Conservation (phyloP, 2,888 invertebrate species). For the Dasypolia templi region DNA sequence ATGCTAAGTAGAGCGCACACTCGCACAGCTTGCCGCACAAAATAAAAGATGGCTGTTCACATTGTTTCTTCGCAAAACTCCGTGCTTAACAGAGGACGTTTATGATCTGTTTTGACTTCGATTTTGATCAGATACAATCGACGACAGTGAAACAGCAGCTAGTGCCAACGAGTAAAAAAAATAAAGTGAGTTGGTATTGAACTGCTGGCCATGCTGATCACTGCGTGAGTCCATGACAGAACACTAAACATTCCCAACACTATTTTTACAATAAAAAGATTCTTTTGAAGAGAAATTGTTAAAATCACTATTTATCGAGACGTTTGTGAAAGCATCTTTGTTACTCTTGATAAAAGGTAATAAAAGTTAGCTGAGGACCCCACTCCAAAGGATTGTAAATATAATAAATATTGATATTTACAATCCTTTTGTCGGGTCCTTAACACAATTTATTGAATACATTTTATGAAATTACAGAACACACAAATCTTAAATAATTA, state of each 20-base stretch:
- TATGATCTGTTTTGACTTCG: background rate
- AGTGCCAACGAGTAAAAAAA: no score
- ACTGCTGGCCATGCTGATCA: background rate
- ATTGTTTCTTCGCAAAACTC: background rate
- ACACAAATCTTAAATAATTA: slow-evolving; percentile 24
- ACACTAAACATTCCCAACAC: background rate
- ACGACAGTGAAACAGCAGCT: background rate
- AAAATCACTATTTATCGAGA: slow-evolving; percentile 4
- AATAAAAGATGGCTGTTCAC: background rate
- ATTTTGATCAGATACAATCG: background rate
- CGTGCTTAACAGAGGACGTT: background rate
- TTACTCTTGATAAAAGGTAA: slow-evolving; percentile 1
- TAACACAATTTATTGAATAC: no score
- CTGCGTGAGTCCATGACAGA: background rate
- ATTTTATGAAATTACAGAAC: slow-evolving; percentile 23
- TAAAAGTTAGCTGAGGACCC: background rate
- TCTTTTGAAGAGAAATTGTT: background rate
- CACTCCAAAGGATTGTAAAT: slow-evolving; percentile 9
- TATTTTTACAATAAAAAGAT: background rate
- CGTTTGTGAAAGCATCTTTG: background rate
- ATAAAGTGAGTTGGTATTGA: background rate
- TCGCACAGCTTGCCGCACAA: background rate
- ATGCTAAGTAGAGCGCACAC: background rate
- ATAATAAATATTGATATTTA: slow-evolving; percentile 13
- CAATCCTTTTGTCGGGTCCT: no score